Percentiles rank a stretch among this genome's conserved stretches.
Evolutionary conservation across 2,113 vertebrate species (phyloP).

Genomic region (Phrynocephalus versicolor): DNA sequence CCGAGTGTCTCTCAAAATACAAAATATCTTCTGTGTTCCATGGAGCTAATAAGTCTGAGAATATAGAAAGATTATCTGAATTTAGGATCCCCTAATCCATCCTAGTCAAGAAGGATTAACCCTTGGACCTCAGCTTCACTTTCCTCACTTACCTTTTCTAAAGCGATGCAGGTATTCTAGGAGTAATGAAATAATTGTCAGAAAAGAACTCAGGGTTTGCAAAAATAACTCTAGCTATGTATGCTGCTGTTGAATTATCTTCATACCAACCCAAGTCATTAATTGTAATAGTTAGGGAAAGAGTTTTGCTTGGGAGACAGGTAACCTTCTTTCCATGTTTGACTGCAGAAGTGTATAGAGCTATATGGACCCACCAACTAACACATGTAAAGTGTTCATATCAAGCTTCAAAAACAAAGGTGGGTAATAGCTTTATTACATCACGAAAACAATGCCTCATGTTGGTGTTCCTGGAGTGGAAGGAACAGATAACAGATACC

Average conservation of each 20-base stretch:
- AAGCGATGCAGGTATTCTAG: background rate
- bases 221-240: background rate
- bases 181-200: background rate
- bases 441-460: too few species aligned
- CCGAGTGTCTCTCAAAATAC: background rate
- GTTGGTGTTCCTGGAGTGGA: too few species aligned
- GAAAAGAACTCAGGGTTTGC: background rate
- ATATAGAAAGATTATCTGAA: background rate
- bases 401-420: background rate
- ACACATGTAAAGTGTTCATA: background rate
- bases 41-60: background rate
- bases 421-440: too few species aligned
- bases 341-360: background rate
- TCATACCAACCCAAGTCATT: background rate
- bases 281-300: background rate
- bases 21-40: background rate
- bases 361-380: background rate
- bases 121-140: background rate
- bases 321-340: background rate
- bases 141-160: background rate
- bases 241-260: background rate
- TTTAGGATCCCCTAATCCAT: background rate
- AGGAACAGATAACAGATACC: too few species aligned
- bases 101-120: too few species aligned
- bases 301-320: background rate